Base-by-base conservation (phyloP, 2,113 vertebrate genomes). In the Bufo gargarizans region DNA sequence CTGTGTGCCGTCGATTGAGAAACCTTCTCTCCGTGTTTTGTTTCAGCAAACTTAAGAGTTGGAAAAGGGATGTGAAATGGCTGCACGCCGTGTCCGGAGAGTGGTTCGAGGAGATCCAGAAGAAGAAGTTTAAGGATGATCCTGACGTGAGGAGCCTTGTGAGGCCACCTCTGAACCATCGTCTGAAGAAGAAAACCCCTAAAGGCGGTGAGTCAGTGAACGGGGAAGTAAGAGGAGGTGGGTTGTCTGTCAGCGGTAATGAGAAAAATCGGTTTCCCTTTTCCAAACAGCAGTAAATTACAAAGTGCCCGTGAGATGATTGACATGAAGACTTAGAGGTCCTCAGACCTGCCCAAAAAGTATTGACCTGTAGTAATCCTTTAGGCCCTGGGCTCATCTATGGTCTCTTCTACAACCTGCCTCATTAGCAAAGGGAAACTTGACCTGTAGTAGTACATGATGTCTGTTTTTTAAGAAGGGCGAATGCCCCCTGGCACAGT, bases 51-150 rank as follows among this genome's bases (percentile, higher is more conserved):
- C 92, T 95, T 90, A 91, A 94, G 88, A 94, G 94, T 89, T 93
- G 89, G 86, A 95, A 93, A 85, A 92, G 92, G 17, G 90, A 93
- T 90, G 90, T 91, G 86, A 89, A 91, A 69, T 93, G 92, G 89
- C 93, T 95, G 77, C 95, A 94, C 33, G 95, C 94, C 86, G 89
- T 93, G 65, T 95, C 94, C 84, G 96, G 96, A 85, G 92, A 94
- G 93, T 96, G 95, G 95, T 96, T 96, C 94, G 94, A 96, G 93
- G 95, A 96, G 93, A 95, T 96, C 91, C 93, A 95, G 92, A 95
- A 92, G 87, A 95, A 94, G 90, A 96, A 94, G 88, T 96, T 95
- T 91, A 94, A 93, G 84, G 93, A 94, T 91, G 92, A 94, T 69
- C n/a, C 55, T 33, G 94, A 96, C 89, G 91, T 94, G 88, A 94